Evolutionary conservation across 2,888 invertebrate genomes (phyloP).

Genomic region (Odontocerum albicorne): DNA sequence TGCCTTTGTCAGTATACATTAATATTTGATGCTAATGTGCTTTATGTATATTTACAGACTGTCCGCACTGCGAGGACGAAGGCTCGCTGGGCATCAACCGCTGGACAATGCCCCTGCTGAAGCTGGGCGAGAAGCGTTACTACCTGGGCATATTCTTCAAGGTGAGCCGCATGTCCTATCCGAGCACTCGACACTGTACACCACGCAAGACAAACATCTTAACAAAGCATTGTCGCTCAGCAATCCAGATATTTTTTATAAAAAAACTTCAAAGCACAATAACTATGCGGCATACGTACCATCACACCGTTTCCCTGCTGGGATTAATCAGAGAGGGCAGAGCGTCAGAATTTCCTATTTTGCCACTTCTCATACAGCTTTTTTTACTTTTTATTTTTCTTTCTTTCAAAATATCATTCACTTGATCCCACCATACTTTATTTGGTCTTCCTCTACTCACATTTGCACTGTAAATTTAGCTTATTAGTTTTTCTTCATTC

Average conservation of each 20-base stretch:
- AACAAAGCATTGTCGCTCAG: not conserved
- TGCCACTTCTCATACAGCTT: too few relatives aligned
- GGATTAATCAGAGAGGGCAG: too few relatives aligned
- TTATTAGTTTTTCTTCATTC: too few relatives aligned
- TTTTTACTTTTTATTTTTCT: too few relatives aligned
- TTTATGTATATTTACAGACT: conserved; percentile 60
- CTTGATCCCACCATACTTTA: too few relatives aligned
- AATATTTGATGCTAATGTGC: not conserved
- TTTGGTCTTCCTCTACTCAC: too few relatives aligned
- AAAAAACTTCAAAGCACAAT: not conserved
- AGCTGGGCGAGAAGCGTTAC: conserved; percentile 85
- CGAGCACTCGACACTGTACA: not conserved
- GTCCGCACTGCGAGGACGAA: conserved; percentile 80
- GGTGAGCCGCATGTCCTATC: conserved; percentile 57
- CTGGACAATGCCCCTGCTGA: conserved; percentile 90
- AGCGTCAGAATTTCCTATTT: too few relatives aligned
- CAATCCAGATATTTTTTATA: not conserved
- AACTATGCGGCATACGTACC: too few relatives aligned
- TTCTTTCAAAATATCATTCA: too few relatives aligned
- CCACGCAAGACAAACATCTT: not conserved
- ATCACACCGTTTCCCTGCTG: too few relatives aligned
- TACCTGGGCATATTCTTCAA: conserved; percentile 93
- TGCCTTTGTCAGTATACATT: not conserved
- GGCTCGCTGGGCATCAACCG: conserved; percentile 68
- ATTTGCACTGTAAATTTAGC: too few relatives aligned